Conservation (phyloP, 1,140 invertebrate genomes). For the Pachypeltis micranthus region DNA sequence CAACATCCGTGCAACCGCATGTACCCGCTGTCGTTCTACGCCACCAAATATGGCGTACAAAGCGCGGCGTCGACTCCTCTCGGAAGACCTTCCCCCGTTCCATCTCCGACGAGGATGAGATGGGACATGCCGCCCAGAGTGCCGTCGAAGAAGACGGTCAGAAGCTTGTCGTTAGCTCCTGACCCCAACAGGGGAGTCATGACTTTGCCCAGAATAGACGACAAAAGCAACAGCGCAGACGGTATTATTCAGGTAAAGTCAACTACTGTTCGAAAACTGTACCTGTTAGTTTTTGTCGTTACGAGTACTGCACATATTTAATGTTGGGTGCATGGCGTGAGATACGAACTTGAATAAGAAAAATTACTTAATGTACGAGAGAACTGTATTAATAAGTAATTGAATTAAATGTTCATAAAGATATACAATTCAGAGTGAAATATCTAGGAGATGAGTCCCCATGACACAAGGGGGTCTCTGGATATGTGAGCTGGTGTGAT, state of each 20-base stretch:
- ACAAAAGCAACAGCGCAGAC: conserved; percentile 48
- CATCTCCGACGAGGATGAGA: conserved; percentile 41
- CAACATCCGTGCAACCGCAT: conserved; percentile 58
- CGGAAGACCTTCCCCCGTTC: conserved; percentile 31
- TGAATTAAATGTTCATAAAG: too few species aligned
- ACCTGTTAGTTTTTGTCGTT: too few species aligned
- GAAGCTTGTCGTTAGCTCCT: conserved; percentile 52
- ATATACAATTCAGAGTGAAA: too few species aligned
- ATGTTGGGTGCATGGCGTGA: too few species aligned
- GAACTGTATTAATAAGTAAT: too few species aligned
- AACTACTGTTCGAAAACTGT: conserved; percentile 23
- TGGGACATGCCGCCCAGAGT: conserved; percentile 45
- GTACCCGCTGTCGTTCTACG: conserved; percentile 52
- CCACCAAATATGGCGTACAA: conserved; percentile 42
- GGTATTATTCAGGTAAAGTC: conserved; percentile 38
- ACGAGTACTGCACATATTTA: too few species aligned
- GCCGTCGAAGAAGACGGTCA: conserved; percentile 50
- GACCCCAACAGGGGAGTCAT: conserved; percentile 34
- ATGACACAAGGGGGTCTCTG: too few species aligned
- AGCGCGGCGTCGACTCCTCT: conserved; percentile 21
- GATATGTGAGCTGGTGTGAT: too few species aligned
- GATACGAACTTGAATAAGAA: too few species aligned
- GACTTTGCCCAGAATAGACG: conserved; percentile 33
- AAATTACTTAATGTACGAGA: too few species aligned
- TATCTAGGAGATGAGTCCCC: too few species aligned